Evolutionary conservation across 2,888 invertebrate species (phyloP), one percentile per base, ranked within the genome.

Genomic region (Agrilus mali): DNA sequence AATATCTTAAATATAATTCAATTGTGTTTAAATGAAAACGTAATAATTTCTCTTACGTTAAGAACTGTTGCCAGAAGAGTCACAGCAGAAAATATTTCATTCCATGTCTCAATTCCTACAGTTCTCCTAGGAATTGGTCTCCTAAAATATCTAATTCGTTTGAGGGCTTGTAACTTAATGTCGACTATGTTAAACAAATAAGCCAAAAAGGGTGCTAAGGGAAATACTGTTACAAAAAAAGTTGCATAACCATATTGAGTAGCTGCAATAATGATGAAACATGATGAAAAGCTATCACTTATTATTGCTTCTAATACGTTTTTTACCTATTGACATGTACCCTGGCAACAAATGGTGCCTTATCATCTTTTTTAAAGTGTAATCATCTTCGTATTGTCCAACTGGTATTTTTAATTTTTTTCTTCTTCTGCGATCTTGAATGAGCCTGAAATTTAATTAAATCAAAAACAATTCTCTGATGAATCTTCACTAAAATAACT

Each of bases 211-310:
- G 80, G 80, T n/a, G 78, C 78, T 36, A 80, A 61, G 1, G 80
- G 80, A 58, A 81, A 78, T 1, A 76, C 77, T 14, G 76, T 74
- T 15, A 78, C 76, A 59, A 81, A 80, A 42, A 80, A 68, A 2
- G 76, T 77, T 32, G 78, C 73, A 57, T 78, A 78, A 2, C 80
- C 80, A 60, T 74, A 79, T 61, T 80, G 80, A 38, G 78, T 69
- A 34, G 77, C 79, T 80, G 38, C 43, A 56, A 52, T 32, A 37
- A 32, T 39, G 27, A 44, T 17, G 17, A 17, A 5, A 17, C 3
- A 17, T 17, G 42, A 48, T 41, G 15, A 36, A 8, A 5, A 16
- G 33, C 27, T 34, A 39, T 38, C 22, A 41, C 41, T 42, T 39
- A 40, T 36, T 13, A 10, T 34, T n/a, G 27, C 27, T 31, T 14